Base-by-base conservation (phyloP, 2,888 invertebrate species). In the Blastobasis adustella region DNA sequence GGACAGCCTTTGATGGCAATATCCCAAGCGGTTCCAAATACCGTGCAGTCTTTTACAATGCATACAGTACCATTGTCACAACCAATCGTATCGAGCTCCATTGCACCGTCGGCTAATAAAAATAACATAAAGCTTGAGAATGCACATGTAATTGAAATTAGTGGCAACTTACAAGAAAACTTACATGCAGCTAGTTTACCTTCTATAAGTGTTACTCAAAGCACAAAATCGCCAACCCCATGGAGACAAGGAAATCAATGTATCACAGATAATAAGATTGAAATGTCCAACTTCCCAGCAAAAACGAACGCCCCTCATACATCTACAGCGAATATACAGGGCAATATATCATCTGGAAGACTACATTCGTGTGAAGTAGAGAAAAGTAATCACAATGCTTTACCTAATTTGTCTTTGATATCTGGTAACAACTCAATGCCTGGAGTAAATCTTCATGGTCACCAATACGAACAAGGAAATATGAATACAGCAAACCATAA, bases 1-100 rank as follows among this genome's bases (percentile, higher is more conserved):
- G 87, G 88, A 37, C 88, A 86, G 57, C 88, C 88, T n/a, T 63
- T 88, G 46, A 88, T 87, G 86, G 86, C 88, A 8, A 85, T 88
- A 53, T 86, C 88, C 9, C 88, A 88, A 56, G 81, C 88, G 4
- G 62, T 85, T 46, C 87, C 87, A 5, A 76, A 81, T 59, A 75
- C 82, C 0, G 60, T 63, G 1, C 64, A 79, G 43, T 75, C 87
- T 39, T 86, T 82, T 59, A 76, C 85, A 1, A 76, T 88, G 79
- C 87, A 86, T 54, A 77, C 87, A 1, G 81, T 88, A 63, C 87
- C 88, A 6, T 58, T 89, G 50, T 81, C 88, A 6, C 89, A 89
- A 56, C 88, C 89, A 6, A 89, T 89, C 56, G 87, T 89, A 6
- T 84, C 89, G 3, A 89, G 84, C 59, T 84, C 89, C 41, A 78